Percentiles rank a stretch among this genome's conserved stretches.
Conservation (phyloP, 2,797 vertebrate species). For the Tenualosa ilisha region DNA sequence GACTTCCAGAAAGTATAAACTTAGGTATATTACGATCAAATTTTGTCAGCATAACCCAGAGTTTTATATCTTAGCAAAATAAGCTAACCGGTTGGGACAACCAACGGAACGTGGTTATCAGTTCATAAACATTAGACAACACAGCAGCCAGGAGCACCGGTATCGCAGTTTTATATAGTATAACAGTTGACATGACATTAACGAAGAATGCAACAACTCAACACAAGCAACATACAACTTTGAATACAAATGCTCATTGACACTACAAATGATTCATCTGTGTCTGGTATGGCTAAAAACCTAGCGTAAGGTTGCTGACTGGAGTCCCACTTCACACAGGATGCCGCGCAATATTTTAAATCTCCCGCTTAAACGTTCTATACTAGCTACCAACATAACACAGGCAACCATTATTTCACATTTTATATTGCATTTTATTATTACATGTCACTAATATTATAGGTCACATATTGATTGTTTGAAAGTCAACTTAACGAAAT, state of each 20-base stretch:
- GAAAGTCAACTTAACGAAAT: not conserved
- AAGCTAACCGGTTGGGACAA: not conserved
- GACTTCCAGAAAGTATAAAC: not conserved
- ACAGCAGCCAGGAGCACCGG: not conserved
- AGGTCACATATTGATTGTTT: not conserved
- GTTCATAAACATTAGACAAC: not conserved
- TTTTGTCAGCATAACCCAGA: not conserved
- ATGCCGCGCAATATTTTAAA: slow-evolving; percentile 71
- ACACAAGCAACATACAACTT: not conserved
- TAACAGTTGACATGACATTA: not conserved
- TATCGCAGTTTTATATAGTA: too few species aligned
- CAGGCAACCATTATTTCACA: not conserved
- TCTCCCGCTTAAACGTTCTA: slow-evolving; percentile 73
- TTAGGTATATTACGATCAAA: not conserved
- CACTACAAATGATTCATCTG: not conserved
- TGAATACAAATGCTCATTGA: not conserved
- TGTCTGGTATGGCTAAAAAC: not conserved
- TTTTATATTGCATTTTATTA: too few species aligned
- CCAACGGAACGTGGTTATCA: not conserved
- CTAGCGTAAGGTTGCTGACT: not conserved
- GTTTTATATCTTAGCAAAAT: not conserved
- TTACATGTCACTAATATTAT: not conserved
- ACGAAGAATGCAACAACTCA: not conserved
- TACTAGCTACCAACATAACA: not conserved
- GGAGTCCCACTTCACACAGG: not conserved